Conservation (phyloP, 2,797 vertebrate species). For the Tinamus major region DNA sequence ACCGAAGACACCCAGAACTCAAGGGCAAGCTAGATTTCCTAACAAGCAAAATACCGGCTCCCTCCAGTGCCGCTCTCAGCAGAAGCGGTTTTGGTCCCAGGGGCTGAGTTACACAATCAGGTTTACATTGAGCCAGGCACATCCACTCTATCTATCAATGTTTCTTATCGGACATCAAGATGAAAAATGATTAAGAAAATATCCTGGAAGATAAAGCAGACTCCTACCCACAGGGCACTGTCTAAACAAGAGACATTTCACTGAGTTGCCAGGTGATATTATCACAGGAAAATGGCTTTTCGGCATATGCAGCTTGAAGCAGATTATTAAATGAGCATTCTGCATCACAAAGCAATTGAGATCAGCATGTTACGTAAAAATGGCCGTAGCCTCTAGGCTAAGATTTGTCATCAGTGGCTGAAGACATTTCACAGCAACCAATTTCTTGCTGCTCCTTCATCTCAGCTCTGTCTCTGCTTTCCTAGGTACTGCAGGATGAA, state of each 20-base stretch:
- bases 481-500: accelerated
- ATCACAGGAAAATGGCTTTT: not conserved
- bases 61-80: not conserved
- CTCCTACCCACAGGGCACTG: not conserved
- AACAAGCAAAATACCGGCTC: not conserved
- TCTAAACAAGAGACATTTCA: not conserved
- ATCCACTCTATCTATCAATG: not conserved
- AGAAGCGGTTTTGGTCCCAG: not conserved
- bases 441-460: not conserved
- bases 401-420: not conserved
- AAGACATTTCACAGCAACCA: not conserved
- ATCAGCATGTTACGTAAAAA: not conserved
- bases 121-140: accelerated
- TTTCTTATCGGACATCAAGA: not conserved
- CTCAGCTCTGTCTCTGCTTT: not conserved
- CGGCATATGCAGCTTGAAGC: not conserved
- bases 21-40: not conserved
- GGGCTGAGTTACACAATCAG: not conserved
- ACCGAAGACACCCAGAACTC: not conserved
- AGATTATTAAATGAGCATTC: not conserved
- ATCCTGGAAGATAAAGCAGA: not conserved
- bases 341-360: not conserved
- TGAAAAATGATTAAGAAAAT: not conserved
- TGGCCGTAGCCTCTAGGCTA: not conserved
- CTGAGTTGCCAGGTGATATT: not conserved